These are phyloP conservation scores for Drosophila histrio DNA, from an alignment of 2,888 invertebrate species.

Conservation along the genomic window DNA sequence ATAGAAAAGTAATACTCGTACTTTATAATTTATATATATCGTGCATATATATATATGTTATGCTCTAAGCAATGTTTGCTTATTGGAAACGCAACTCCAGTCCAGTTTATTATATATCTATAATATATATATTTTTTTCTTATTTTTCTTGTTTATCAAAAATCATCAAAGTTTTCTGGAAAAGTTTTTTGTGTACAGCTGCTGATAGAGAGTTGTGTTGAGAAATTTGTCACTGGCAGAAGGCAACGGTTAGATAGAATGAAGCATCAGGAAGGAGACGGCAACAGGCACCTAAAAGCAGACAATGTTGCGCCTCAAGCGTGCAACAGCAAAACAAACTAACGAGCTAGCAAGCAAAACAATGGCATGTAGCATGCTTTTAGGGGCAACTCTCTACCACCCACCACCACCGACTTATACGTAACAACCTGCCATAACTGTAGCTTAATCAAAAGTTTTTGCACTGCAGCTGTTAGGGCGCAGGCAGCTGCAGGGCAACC, in stretches of 20 bases:
- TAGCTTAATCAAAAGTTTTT: conserved; percentile 83
- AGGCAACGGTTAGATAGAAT: conserved; percentile 15
- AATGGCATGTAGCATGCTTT: conserved; percentile 64
- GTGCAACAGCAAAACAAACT: conserved; percentile 63
- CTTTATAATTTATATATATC: conserved; percentile 14
- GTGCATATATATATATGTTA: not conserved
- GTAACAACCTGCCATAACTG: conserved; percentile 80
- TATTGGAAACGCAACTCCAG: conserved; percentile 65
- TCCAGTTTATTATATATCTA: conserved; percentile 11
- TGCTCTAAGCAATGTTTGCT: conserved; percentile 56
- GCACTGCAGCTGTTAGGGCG: conserved; percentile 49
- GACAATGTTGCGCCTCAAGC: conserved; percentile 64
- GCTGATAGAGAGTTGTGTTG: conserved; percentile 44
- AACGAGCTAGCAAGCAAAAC: conserved; percentile 76
- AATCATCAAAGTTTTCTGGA: conserved; percentile 72
- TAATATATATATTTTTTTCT: conserved; percentile 6
- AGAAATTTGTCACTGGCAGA: conserved; percentile 66
- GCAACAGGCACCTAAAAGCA: conserved; percentile 39
- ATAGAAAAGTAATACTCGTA: conserved; percentile 69
- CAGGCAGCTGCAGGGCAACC: conserved; percentile 62
- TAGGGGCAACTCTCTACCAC: conserved; percentile 8
- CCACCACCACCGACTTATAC: conserved; percentile 12
- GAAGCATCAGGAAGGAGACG: not conserved
- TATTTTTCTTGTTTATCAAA: conserved; percentile 56
- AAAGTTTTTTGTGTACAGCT: conserved; percentile 62